Percentiles rank a stretch among this genome's conserved stretches.
phyloP scores from a whole-genome alignment of 1,140 invertebrate genomes.

The Eriocheir sinensis region DNA sequence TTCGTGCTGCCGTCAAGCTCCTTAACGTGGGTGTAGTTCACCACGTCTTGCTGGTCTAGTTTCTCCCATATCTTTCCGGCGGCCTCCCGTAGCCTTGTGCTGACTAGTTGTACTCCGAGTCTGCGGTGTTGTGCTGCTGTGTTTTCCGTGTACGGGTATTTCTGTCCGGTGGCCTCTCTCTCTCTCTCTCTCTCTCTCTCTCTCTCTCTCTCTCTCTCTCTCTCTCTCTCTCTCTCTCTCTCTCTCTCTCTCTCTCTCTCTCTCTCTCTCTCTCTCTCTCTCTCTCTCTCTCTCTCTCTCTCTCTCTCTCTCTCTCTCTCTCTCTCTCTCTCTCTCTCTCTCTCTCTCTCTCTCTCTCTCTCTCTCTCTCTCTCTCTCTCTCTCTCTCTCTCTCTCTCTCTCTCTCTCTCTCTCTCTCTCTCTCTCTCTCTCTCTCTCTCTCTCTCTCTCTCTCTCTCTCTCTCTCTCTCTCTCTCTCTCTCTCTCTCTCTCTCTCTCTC shows the following conservation, averaged over 20 bases:
- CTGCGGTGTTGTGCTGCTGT: no score
- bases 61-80: no score
- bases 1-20: no score
- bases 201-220: conserved; percentile 29
- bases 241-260: conserved; percentile 32
- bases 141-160: no score
- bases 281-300: conserved; percentile 2
- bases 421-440: not conserved
- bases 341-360: conserved; percentile 37
- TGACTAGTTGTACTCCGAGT: no score
- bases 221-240: conserved; percentile 32
- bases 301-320: conserved; percentile 28
- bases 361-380: conserved; percentile 27
- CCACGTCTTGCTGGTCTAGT: no score
- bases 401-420: conserved; percentile 34
- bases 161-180: no score
- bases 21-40: no score
- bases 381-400: conserved; percentile 32
- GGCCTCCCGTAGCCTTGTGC: no score
- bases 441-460: not conserved
- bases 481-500: not conserved
- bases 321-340: conserved; percentile 37
- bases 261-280: not conserved
- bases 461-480: no score
- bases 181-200: conserved; percentile 46